Evolutionary conservation across 2,888 invertebrate species (phyloP).

Genomic region (Dexiosoma caninum): DNA sequence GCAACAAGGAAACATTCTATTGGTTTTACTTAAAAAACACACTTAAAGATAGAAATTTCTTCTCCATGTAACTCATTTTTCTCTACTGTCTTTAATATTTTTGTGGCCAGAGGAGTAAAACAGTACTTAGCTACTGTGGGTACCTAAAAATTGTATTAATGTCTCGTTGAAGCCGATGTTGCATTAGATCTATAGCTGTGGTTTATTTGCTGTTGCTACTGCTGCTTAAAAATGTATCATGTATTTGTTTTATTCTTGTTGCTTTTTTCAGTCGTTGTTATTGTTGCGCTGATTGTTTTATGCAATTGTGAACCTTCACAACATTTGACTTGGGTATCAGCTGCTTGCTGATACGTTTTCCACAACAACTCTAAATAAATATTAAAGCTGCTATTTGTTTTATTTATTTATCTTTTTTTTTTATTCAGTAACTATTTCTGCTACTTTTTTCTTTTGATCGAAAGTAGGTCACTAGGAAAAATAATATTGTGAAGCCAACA

Average conservation of each 20-base stretch:
- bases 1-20: neutral
- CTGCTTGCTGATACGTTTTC: conserved; percentile 23
- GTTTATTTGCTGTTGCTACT: neutral
- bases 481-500: conserved; percentile 52
- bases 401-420: neutral
- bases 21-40: neutral
- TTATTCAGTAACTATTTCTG: conserved; percentile 5
- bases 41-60: neutral
- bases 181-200: neutral
- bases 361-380: neutral
- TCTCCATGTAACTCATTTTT: neutral
- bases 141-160: conserved; percentile 1
- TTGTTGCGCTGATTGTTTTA: conserved; percentile 48
- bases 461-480: conserved; percentile 62
- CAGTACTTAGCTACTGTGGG: neutral
- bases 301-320: conserved; percentile 57
- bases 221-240: neutral
- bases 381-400: conserved; percentile 17
- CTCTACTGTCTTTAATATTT: neutral
- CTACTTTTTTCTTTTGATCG: neutral
- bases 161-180: neutral
- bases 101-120: neutral
- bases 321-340: conserved; percentile 54
- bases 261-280: conserved; percentile 1
- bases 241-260: neutral